A percentile compares a stretch with the other conserved stretches of the same genome.
These are phyloP conservation scores for Leucoraja ocellata DNA, from an alignment of 2,797 vertebrate species.

Conservation along the genomic window DNA sequence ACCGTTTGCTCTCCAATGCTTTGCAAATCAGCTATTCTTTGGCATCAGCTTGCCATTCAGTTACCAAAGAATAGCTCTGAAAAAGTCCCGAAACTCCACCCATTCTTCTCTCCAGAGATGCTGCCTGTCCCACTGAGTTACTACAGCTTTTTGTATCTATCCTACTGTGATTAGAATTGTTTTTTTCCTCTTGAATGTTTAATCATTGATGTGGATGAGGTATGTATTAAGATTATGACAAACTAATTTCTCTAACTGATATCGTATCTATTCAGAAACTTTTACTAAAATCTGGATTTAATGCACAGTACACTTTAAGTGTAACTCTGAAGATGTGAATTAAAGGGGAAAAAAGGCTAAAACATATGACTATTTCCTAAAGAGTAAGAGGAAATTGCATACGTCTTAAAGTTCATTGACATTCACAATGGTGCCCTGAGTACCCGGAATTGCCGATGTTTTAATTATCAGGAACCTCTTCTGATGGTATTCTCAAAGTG, in stretches of 20 bases:
- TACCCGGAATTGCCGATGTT: neutral
- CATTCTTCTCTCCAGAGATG: too few relatives aligned
- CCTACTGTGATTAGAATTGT: neutral
- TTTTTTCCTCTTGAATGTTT: neutral
- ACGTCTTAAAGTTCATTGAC: neutral
- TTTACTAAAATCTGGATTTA: neutral
- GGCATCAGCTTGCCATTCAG: too few relatives aligned
- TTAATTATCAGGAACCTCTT: neutral
- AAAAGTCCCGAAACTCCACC: too few relatives aligned
- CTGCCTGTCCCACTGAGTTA: too few relatives aligned
- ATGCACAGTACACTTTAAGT: neutral
- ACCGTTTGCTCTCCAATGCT: too few relatives aligned
- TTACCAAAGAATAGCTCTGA: too few relatives aligned
- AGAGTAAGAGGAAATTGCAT: neutral
- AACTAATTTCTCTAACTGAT: neutral
- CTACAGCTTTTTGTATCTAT: too few relatives aligned
- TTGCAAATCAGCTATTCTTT: too few relatives aligned
- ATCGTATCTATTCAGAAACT: neutral
- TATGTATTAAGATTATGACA: neutral
- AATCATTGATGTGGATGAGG: neutral
- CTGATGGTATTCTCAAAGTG: neutral
- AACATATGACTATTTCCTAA: neutral
- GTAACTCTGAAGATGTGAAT: neutral
- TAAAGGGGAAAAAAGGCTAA: neutral
- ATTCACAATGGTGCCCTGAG: neutral